Conservation (phyloP, 2,797 vertebrate species). For the Craterocephalus amniculus region DNA sequence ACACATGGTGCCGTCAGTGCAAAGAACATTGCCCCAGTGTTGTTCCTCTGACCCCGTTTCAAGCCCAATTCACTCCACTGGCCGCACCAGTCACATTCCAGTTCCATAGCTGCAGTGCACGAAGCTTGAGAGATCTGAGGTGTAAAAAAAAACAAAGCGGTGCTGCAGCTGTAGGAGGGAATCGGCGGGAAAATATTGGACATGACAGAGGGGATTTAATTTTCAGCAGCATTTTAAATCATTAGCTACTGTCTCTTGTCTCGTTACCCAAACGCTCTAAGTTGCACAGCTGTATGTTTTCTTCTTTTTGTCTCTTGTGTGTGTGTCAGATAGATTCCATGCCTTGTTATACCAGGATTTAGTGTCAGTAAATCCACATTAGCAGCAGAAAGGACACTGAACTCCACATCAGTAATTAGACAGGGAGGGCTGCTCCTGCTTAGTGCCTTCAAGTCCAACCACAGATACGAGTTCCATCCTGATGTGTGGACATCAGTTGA, state of each 20-base stretch:
- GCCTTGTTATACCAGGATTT: constrained; percentile 73
- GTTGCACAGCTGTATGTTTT: constrained; percentile 63
- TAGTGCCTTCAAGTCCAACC: constrained; percentile 50
- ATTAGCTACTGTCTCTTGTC: constrained; percentile 69
- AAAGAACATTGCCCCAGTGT: constrained; percentile 49
- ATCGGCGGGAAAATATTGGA: constrained; percentile 56
- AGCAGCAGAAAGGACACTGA: constrained; percentile 60
- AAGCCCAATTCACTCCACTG: constrained; percentile 50
- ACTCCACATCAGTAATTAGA: constrained; percentile 69
- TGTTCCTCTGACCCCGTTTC: constrained; percentile 56
- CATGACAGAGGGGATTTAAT: constrained; percentile 69
- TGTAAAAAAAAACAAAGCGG: constrained; percentile 66
- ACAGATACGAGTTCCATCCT: constrained; percentile 54
- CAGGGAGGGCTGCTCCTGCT: constrained; percentile 56
- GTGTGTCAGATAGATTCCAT: constrained; percentile 55
- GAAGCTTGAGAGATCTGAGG: constrained; percentile 69
- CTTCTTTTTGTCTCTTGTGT: constrained; percentile 35
- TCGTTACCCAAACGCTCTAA: constrained; percentile 44
- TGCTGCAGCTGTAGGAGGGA: constrained; percentile 68
- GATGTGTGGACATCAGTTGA: constrained; percentile 76
- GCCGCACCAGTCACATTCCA: constrained; percentile 57
- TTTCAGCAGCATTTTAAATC: constrained; percentile 65
- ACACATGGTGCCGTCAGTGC: constrained; percentile 63
- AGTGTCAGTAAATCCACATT: constrained; percentile 70
- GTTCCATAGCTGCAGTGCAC: constrained; percentile 63